Base-by-base conservation (phyloP, 37 sponge, comb jelly and placozoan species). In the Eunapius fragilis region DNA sequence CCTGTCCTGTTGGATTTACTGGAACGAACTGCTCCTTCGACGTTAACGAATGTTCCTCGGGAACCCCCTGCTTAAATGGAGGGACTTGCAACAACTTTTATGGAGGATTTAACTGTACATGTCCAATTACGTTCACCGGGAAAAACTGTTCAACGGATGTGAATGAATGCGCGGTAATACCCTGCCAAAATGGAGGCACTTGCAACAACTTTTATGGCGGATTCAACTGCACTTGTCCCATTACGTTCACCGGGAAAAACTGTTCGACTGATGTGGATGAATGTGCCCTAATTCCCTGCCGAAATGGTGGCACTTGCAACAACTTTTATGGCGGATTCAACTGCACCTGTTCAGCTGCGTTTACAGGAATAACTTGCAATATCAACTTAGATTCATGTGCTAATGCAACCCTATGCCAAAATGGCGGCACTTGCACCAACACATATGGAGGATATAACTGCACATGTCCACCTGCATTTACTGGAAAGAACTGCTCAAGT, bases 281-380 rank as follows among this genome's bases (percentile, higher is more conserved):
- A 17, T 86, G 87, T 76, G 2, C 19, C 28, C 1, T 35, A 22
- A 33, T 32, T 58, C 85, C 94, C 2, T 93, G 94, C 68, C 70
- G 84, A 41, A 94, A 94, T 75, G 80, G 84, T 74, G 94, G 89
- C 11, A 85, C 86, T 9, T 89, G 90, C 34, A 36, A 19, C 23
- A 72, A 78, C 74, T 13, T 32, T 24, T 12, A 23, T 2, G 77
- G 68, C 2, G 80, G 89, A 0, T 93, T 83, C 70, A 89, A 89
- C 45, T 95, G 96, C 71, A 82, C 86, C 70, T 95, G 96, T 79
- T 32, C 31, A 7, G 84, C 87, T 69, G 93, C 93, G 12, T 95
- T 90, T 88, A 92, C 93, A 49, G 96, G 96, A 0, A 58, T 69
- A 22, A 80, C 83, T 76, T 95, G 96, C 72, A n/a, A 87, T 28